Evolutionary conservation across 2,113 vertebrate genomes (phyloP).

Genomic region (Sorex fumeus): DNA sequence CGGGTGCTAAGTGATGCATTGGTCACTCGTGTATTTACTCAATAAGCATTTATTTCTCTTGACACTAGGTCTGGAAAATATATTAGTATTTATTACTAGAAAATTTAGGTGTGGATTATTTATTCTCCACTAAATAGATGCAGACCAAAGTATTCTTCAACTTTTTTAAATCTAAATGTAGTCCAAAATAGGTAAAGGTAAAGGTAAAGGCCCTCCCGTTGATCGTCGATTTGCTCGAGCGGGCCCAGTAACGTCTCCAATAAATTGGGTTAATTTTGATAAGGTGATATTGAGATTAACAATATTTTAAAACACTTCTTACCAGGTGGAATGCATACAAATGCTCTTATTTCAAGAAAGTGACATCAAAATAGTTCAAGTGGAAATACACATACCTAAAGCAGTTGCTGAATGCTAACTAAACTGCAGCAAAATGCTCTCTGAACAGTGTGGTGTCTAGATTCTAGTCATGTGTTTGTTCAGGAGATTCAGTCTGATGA

Average conservation of each 20-base stretch:
- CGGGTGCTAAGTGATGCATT: not conserved
- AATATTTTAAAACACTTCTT: not conserved
- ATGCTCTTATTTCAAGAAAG: not conserved
- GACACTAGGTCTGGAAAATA: not conserved
- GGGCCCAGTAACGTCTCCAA: no score
- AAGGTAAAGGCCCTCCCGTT: no score
- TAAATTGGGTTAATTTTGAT: not conserved
- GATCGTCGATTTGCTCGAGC: no score
- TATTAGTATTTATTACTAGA: not conserved
- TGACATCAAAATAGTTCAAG: not conserved
- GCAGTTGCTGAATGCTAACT: not conserved
- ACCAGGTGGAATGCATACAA: no score
- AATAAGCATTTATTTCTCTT: not conserved
- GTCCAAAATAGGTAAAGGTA: no score
- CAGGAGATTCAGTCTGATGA: not conserved
- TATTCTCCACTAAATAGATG: not conserved
- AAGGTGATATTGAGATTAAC: not conserved
- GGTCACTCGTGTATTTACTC: not conserved
- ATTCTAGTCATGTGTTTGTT: slow-evolving; percentile 40
- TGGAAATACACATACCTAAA: not conserved
- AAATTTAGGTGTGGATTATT: not conserved
- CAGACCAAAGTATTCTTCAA: not conserved
- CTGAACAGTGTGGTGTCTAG: not conserved
- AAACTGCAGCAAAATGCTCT: not conserved
- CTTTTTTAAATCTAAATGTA: slow-evolving; percentile 16